Evolutionary conservation across 2,113 vertebrate genomes (phyloP), one percentile per base, ranked within the genome.

Genomic region (Rattus rattus): DNA sequence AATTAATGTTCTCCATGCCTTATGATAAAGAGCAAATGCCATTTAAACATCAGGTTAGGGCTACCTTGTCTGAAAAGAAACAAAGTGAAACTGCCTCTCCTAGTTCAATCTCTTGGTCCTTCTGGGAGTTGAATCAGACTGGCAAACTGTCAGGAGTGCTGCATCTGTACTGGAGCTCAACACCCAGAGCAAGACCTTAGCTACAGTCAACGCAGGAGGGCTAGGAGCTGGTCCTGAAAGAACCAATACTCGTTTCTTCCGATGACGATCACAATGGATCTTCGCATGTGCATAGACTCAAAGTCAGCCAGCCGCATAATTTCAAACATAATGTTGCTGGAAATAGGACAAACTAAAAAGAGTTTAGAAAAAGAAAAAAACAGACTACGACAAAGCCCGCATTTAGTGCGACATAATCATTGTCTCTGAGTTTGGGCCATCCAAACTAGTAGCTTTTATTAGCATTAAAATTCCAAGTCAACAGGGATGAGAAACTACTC

Each of bases 271-370:
- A 83, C 26, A 83, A 22, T 0, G 14, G 69, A 56, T n/a, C 47
- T 84, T 87, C 91, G 80, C 43, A 28, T 8, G 3, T 59, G 63
- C 93, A 14, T 73, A 90, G 81, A 63, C 61, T 47, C 59, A 88
- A 56, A 36, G 56, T 84, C 85, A 92, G 39, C 22, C 83, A 56
- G 91, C 63, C 36, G 63, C 47, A n/a, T 94, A 81, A 63, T 92
- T 94, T 88, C 59, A 95, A 93, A 96, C 6, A 96, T 95, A n/a
- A 92, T 39, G 56, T 47, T 90, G 63, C 63, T 70, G 89, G 52
- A 14, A 87, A 47, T 52, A 39, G 52, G 22, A 76, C 63, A 95
- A 54, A 17, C 39, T 36, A 28, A 92, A 87, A 76, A 61, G 13
- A 59, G 36, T 94, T 59, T 77, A 94, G 11, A 28, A 76, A 94